Base-by-base conservation (phyloP, 2,888 invertebrate species). In the Eulithis testata region DNA sequence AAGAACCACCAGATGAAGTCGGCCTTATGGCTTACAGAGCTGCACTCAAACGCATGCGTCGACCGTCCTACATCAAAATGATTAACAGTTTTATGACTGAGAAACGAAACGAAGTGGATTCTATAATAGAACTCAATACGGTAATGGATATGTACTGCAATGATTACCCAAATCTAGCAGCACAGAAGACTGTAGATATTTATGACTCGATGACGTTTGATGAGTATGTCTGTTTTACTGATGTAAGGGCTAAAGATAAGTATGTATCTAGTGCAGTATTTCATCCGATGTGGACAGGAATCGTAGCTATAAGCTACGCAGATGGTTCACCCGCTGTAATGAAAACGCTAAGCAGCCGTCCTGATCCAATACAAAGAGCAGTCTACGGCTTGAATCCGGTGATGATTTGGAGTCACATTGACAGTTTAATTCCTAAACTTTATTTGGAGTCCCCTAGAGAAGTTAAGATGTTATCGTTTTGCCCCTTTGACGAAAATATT, bases 391-490 rank as follows among this genome's bases (percentile, higher is more conserved):
- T 94, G 3, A 95, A 96, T 82, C 94, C 95, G 0, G 95, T 96
- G 1, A 88, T 96, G 67, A 92, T 97, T 72, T 97, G 97, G 97
- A 96, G 96, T 72, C 95, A 96, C 69, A 91, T 93, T 37, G 96
- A 97, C 73, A 95, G 94, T 61, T 85, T 97, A 3, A 88, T 94
- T 36, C 96, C 96, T 21, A 96, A 96, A 86, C 84, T 97, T 50
- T 94, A 95, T 73, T 92, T 97, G 60, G 94, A 96, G 80, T 90
- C 95, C 4, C 94, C 95, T 0, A 91, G 96, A 49, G 96, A 96
- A 86, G 94, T 96, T 0, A 94, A 94, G 43, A 84, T 91, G 0
- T 82, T 97, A 9, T 94, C 95, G 0, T 95, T 96, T 82, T 96
- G 96, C 77, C 96, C 96, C 0, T 94, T 94, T 68, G 91, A 96